Base-by-base conservation (phyloP, 2,797 vertebrate genomes). In the Chrysolophus pictus region DNA sequence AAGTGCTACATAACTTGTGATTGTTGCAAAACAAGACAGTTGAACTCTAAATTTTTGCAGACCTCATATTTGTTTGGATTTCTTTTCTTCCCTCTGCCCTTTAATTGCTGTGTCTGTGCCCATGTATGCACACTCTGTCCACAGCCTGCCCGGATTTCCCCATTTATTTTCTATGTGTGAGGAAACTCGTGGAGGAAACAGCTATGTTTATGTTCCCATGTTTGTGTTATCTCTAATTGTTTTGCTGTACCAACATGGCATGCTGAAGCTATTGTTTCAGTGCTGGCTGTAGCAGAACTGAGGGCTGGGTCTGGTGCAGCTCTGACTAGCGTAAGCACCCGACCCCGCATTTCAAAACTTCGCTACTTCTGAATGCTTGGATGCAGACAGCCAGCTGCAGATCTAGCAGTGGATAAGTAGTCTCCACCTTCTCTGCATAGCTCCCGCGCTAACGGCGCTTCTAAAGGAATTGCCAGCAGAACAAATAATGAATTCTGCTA, bases 311-410 rank as follows among this genome's bases (percentile, higher is more conserved):
- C 44, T 76, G 31, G 47, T 4, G 1, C 1, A 0, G 35, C 70
- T 28, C 68, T 58, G 33, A 60, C 28, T 84, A 64, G 31, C 0
- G 0, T 60, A 60, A 59, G 44, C 37, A 53, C 29, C 59, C 15
- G 28, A 56, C 23, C 62, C 17, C 59, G 72, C 76, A 37, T 84
- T 87, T 44, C 80, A 56, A 87, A 94, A 94, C 89, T 93, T 88
- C 1, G 7, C 56, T 84, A 29, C 74, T 91, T 87, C 70, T 62
- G 41, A 90, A 58, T 91, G 83, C 83, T 85, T 76, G 83, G 33
- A 39, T 78, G 41, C 41, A 46, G 62, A 31, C 63, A 76, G 41
- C 47, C 74, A 85, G 3, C 56, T 79, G 58, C 76, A 51, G 28
- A 51, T 76, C 51, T 73, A 22, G 51, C 33, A 35, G 7, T 33